Conservation (phyloP, 2,888 invertebrate genomes). For the Erannis defoliaria region DNA sequence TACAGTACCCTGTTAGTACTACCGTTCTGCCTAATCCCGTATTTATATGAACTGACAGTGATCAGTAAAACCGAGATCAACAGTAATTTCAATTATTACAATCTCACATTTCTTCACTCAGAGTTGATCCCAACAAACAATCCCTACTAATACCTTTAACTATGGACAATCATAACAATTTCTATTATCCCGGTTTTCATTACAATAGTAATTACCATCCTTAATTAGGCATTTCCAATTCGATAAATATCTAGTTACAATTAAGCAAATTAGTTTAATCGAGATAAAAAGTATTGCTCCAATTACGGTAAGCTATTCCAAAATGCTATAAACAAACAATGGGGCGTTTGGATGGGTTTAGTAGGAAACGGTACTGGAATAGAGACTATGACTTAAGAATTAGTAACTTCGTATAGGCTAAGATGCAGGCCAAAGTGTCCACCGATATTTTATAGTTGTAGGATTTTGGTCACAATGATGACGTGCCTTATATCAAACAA, state of each 20-base stretch:
- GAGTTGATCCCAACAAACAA: neutral
- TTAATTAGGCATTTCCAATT: slow-evolving; percentile 19
- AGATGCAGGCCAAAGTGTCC: too few relatives aligned
- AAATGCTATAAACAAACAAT: slow-evolving; percentile 55
- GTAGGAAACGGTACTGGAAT: neutral
- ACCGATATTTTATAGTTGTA: too few relatives aligned
- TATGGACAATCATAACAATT: neutral
- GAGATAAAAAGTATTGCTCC: slow-evolving; percentile 56
- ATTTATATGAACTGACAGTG: too few relatives aligned
- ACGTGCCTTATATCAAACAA: too few relatives aligned
- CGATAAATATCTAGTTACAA: slow-evolving; percentile 45
- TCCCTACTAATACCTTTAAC: neutral
- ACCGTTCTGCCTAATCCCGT: too few relatives aligned
- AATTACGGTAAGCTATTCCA: slow-evolving; percentile 63
- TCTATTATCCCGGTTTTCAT: neutral
- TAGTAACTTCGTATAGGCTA: too few relatives aligned
- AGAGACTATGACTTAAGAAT: too few relatives aligned
- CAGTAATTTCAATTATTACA: too few relatives aligned
- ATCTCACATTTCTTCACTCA: too few relatives aligned
- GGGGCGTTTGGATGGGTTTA: slow-evolving; percentile 46
- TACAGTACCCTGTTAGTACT: too few relatives aligned
- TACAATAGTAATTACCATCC: neutral
- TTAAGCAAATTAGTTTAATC: slow-evolving; percentile 55
- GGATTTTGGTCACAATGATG: too few relatives aligned
- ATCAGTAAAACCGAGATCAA: too few relatives aligned